Conservation (phyloP, 2,888 invertebrate genomes). For the Agonopterix subpropinquella region DNA sequence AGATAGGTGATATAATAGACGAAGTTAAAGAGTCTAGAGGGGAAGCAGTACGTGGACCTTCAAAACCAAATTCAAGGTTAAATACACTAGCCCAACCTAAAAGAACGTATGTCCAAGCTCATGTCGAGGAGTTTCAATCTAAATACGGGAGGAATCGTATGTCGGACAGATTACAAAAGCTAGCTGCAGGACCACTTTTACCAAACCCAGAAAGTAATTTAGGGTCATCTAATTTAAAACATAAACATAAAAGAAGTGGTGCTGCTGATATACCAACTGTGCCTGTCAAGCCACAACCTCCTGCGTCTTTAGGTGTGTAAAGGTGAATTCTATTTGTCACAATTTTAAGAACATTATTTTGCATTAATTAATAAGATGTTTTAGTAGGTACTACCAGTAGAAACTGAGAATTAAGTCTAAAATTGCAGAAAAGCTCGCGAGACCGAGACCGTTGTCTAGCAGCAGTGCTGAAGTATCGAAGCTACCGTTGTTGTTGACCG, state of each 20-base stretch:
- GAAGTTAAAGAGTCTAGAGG: slow-evolving; percentile 62
- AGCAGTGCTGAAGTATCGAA: too few relatives aligned
- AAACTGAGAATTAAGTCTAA: too few relatives aligned
- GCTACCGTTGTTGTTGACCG: too few relatives aligned
- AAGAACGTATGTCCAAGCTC: slow-evolving; percentile 47
- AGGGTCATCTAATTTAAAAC: neutral
- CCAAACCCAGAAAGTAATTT: slow-evolving; percentile 15
- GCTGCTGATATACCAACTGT: slow-evolving; percentile 16
- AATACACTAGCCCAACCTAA: slow-evolving; percentile 60
- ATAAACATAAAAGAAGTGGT: slow-evolving; percentile 9
- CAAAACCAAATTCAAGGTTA: slow-evolving; percentile 42
- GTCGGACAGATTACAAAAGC: slow-evolving; percentile 35
- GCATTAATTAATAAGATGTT: too few relatives aligned
- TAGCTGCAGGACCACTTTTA: slow-evolving; percentile 18
- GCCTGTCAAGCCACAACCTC: slow-evolving; percentile 22
- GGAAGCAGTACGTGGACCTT: slow-evolving; percentile 63
- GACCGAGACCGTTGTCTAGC: too few relatives aligned
- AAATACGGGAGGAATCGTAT: slow-evolving; percentile 38
- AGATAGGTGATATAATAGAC: slow-evolving; percentile 49
- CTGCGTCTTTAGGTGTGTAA: slow-evolving; percentile 59
- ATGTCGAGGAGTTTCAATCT: slow-evolving; percentile 42
- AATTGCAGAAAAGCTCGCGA: too few relatives aligned
- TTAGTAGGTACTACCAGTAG: too few relatives aligned
- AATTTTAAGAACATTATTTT: neutral
- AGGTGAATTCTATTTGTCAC: slow-evolving; percentile 48